Evolutionary conservation across 2,888 invertebrate species (phyloP).

Genomic region (Cabera pusaria): DNA sequence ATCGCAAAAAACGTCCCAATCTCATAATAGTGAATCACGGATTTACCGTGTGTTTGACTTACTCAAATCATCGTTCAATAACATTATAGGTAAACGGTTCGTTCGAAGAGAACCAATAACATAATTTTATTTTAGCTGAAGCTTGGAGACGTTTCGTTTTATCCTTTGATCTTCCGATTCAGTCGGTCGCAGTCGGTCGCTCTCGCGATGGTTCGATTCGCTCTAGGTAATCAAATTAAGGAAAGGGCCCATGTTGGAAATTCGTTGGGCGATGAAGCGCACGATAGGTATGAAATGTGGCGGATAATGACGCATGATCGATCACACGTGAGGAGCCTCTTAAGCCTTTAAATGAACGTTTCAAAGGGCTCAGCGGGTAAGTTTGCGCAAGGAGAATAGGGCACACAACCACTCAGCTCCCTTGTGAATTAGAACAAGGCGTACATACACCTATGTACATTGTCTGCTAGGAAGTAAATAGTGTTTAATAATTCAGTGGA

Average conservation of each 20-base stretch:
- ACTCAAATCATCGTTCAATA: constrained; percentile 35
- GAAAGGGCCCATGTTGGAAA: constrained; percentile 48
- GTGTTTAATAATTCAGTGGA: too few relatives aligned
- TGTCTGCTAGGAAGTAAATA: too few relatives aligned
- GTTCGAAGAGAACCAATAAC: constrained; percentile 40
- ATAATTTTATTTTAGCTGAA: constrained; percentile 54
- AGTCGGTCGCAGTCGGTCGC: constrained; percentile 45
- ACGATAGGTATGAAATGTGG: constrained; percentile 46
- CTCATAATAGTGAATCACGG: constrained; percentile 28
- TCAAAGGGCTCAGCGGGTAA: constrained; percentile 15
- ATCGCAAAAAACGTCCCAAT: constrained; percentile 26
- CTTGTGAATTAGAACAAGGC: constrained; percentile 1
- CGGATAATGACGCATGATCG: constrained; percentile 45
- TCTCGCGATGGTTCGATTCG: constrained; percentile 45
- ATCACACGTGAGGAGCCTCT: constrained; percentile 36
- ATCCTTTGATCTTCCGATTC: constrained; percentile 60
- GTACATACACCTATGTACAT: too few relatives aligned
- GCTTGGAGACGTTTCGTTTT: constrained; percentile 54
- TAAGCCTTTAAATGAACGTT: constrained; percentile 19
- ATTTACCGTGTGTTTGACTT: constrained; percentile 31
- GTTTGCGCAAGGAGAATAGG: constrained; percentile 9
- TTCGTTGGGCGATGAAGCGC: constrained; percentile 52
- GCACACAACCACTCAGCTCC: not conserved
- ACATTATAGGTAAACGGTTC: constrained; percentile 38
- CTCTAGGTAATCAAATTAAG: constrained; percentile 56